These are phyloP conservation scores for Brenthis daphne DNA, from an alignment of 2,888 invertebrate genomes.

Conservation along the genomic window DNA sequence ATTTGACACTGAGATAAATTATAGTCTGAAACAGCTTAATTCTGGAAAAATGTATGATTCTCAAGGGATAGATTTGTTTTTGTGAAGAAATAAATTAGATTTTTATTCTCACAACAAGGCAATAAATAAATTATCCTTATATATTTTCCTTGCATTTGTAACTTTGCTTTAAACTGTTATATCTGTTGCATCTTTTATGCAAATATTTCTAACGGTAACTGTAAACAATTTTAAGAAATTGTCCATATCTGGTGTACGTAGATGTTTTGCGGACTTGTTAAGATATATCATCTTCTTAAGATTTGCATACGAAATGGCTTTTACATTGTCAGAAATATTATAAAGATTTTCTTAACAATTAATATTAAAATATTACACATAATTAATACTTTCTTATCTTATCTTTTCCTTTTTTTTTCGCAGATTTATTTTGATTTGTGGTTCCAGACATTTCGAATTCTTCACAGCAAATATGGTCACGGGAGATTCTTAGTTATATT, in stretches of 20 bases:
- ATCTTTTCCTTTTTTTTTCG: no score
- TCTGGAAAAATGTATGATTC: no score
- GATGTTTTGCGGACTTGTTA: conserved; percentile 35
- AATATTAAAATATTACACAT: background rate
- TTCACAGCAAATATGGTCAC: no score
- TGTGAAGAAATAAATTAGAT: no score
- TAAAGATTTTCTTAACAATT: background rate
- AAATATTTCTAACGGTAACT: conserved; percentile 42
- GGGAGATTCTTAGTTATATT: no score
- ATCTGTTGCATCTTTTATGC: conserved; percentile 44
- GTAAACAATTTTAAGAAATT: conserved; percentile 42
- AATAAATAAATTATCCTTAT: background rate
- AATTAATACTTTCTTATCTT: no score
- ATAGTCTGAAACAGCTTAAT: no score
- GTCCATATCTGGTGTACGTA: conserved; percentile 39
- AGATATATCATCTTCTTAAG: conserved; percentile 37
- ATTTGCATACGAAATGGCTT: conserved; percentile 33
- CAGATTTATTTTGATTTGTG: no score
- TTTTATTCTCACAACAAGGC: no score
- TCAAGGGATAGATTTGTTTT: no score
- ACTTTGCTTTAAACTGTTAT: conserved; percentile 37
- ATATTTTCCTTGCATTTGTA: conserved; percentile 37
- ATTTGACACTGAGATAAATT: no score
- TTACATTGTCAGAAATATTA: conserved; percentile 5
- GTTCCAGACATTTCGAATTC: no score